phyloP scores from a whole-genome alignment of 2,888 invertebrate genomes.

The Rhagonycha fulva region DNA sequence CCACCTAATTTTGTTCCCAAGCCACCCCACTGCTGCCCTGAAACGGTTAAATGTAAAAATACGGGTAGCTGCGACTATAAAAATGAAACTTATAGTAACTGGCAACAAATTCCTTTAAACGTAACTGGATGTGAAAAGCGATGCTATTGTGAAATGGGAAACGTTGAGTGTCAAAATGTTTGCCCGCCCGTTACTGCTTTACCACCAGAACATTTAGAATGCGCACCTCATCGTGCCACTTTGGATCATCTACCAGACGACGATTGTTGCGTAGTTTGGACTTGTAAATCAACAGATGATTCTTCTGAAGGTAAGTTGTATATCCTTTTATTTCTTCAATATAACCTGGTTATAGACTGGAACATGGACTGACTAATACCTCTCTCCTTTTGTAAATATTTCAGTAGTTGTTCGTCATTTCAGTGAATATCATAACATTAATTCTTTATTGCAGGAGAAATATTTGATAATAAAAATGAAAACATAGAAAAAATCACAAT shows the following conservation, averaged over 20 bases:
- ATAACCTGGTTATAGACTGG: slow-evolving; percentile 25
- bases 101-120: slow-evolving; percentile 79
- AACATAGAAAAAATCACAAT: slow-evolving; percentile 30
- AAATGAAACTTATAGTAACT: slow-evolving; percentile 71
- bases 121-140: slow-evolving; percentile 84
- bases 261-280: slow-evolving; percentile 86
- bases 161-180: slow-evolving; percentile 80
- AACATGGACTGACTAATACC: slow-evolving; percentile 34
- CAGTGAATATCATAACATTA: background rate
- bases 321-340: slow-evolving; percentile 3
- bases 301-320: slow-evolving; percentile 27
- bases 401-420: slow-evolving; percentile 12
- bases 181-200: slow-evolving; percentile 78
- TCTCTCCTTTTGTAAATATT: slow-evolving; percentile 34
- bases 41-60: slow-evolving; percentile 75
- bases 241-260: slow-evolving; percentile 72
- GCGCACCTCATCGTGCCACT: slow-evolving; percentile 69
- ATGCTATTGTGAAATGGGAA: slow-evolving; percentile 88
- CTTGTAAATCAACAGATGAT: slow-evolving; percentile 56
- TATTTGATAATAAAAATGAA: slow-evolving; percentile 35
- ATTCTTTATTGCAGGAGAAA: slow-evolving; percentile 43
- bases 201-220: slow-evolving; percentile 76
- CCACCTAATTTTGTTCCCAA: slow-evolving; percentile 71
- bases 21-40: slow-evolving; percentile 82
- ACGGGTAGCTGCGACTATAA: slow-evolving; percentile 82